phyloP scores from a whole-genome alignment of 2,113 vertebrate species.

The Sinocyclocheilus grahami region DNA sequence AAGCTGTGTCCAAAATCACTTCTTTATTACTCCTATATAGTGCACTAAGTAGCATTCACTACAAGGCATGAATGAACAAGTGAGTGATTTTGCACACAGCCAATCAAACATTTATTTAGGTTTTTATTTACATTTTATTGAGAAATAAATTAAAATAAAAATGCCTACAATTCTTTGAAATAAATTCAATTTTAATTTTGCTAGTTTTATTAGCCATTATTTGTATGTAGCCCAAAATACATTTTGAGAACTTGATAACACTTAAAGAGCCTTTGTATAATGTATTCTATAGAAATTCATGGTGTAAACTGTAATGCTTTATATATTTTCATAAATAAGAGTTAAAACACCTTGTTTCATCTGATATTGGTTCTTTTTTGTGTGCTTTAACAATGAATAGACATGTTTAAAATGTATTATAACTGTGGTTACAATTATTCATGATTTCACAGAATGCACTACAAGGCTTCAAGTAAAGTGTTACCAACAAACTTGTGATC shows the following conservation, averaged over 20 bases:
- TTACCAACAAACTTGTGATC: not conserved
- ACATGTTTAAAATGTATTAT: not conserved
- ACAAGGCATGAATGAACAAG: not conserved
- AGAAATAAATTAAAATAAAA: not conserved
- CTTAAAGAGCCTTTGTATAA: too few species aligned
- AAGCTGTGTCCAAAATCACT: not conserved
- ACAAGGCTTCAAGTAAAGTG: not conserved
- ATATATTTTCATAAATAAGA: too few species aligned
- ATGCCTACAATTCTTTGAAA: too few species aligned
- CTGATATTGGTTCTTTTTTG: too few species aligned
- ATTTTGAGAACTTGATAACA: too few species aligned
- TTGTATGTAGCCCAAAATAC: not conserved
- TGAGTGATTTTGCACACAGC: not conserved
- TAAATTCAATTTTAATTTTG: too few species aligned
- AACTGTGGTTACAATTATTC: too few species aligned
- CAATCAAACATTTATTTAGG: not conserved
- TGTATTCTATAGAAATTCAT: too few species aligned
- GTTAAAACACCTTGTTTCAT: too few species aligned
- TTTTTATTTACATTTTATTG: not conserved
- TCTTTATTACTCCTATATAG: not conserved
- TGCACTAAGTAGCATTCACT: not conserved
- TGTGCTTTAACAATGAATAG: not conserved
- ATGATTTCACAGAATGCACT: not conserved
- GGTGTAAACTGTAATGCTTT: too few species aligned
- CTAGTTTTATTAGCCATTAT: not conserved